Evolutionary conservation across 2,888 invertebrate genomes (phyloP).

Genomic region (Campoplex nolae): DNA sequence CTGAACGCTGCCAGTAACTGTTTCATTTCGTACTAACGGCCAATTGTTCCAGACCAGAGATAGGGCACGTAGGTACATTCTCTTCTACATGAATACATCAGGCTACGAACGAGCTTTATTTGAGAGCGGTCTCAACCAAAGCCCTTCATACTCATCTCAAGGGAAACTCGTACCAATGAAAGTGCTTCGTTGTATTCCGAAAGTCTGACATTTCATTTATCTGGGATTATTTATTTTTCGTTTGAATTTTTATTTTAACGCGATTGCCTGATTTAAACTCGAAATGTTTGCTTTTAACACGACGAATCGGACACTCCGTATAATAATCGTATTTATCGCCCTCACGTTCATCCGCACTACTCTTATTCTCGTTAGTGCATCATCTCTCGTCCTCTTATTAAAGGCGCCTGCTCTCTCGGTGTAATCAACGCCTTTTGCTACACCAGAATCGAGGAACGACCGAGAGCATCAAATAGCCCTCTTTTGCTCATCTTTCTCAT

Average conservation of each 20-base stretch:
- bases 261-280: neutral
- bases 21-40: neutral
- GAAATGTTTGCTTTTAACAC: neutral
- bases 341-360: conserved; percentile 24
- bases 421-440: conserved; percentile 54
- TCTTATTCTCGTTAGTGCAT: conserved; percentile 60
- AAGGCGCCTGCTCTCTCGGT: conserved; percentile 26
- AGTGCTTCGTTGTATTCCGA: neutral
- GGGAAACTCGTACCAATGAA: neutral
- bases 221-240: neutral
- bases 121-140: neutral
- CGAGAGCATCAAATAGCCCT: conserved; percentile 16
- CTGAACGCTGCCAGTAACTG: neutral
- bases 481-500: neutral
- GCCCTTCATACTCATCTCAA: neutral
- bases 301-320: neutral
- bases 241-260: neutral
- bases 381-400: conserved; percentile 65
- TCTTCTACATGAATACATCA: conserved; percentile 13
- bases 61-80: conserved; percentile 16
- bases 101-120: neutral
- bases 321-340: conserved; percentile 15
- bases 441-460: neutral
- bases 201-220: neutral
- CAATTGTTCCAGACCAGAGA: neutral